Base-by-base conservation (phyloP, 1,140 invertebrate species). In the Meloidogyne floridensis region DNA sequence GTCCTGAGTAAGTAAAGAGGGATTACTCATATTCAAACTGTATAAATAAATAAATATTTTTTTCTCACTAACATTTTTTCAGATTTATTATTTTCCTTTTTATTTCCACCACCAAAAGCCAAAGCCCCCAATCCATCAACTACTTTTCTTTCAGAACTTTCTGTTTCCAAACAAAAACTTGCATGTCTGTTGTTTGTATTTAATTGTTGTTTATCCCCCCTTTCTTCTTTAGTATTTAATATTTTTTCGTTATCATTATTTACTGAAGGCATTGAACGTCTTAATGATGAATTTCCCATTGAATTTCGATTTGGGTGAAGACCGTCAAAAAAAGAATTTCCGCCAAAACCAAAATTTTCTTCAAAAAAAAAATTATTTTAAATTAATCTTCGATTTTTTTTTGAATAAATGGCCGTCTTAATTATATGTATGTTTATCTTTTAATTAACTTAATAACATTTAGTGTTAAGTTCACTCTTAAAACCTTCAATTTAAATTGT, bases 191-290 rank as follows among this genome's bases (percentile, higher is more conserved):
- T 15, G 15, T 65, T 65, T n/a, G 15, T 65, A 65, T 65, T 65
- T 65, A 65, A n/a, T 65, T 65, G 15, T 65, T n/a, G 4, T 65
- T n/a, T n/a, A n/a, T n/a, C 59, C 7, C n/a, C 59, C n/a, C n/a
- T n/a, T 65, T 65, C n/a, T n/a, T 65, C 7, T n/a, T 65, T 65
- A n/a, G 7, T 65, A n/a, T 54, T 54, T 54, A n/a, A 6, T 65
- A 47, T 6, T 47, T 6, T 47, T 47, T 47, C 7, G 4, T 47
- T 8, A 43, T 47, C 18, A 32, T 32, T 18, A 70, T 79, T 79
- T 51, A 79, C 18, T n/a, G 77, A 65, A 11, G 77, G 77, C 77
- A 79, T 79, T 20, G 77, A 79, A n/a, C 77, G 77, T 18, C 59
- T 53, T 72, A 79, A 70, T 11, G 20, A 65, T 72, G 65, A 70